Conservation (phyloP, 2,113 vertebrate species). For the Melanotaenia duboulayi region DNA sequence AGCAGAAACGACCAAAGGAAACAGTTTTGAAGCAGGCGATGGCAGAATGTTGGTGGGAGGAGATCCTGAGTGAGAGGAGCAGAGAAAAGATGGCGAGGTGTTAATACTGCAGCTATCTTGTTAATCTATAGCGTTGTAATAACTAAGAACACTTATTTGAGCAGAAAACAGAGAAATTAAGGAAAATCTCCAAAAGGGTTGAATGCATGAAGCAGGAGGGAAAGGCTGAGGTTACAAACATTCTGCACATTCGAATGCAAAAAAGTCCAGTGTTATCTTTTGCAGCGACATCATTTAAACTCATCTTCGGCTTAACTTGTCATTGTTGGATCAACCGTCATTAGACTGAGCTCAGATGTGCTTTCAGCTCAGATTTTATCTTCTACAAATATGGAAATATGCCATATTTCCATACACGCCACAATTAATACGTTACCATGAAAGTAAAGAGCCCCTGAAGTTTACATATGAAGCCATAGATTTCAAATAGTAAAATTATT, state of each 20-base stretch:
- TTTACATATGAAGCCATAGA: background rate
- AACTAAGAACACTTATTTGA: background rate
- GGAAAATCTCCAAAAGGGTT: background rate
- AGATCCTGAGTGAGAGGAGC: slow-evolving; percentile 1
- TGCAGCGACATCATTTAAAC: no score
- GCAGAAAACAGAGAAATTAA: background rate
- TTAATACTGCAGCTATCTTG: background rate
- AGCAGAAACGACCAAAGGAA: background rate
- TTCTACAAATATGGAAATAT: background rate
- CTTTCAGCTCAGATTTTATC: background rate
- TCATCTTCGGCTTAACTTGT: no score
- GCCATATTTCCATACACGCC: background rate
- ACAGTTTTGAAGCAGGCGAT: background rate
- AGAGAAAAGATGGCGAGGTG: slow-evolving; percentile 6
- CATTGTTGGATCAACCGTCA: background rate
- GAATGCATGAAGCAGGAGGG: background rate
- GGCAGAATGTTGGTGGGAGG: slow-evolving; percentile 60
- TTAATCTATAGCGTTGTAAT: slow-evolving; percentile 1
- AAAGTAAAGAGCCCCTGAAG: background rate
- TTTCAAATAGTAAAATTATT: background rate
- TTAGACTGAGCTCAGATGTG: background rate
- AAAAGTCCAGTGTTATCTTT: no score
- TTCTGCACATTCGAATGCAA: no score
- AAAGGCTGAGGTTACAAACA: no score
- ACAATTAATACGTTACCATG: background rate